Evolutionary conservation across 2,113 vertebrate species (phyloP).

Genomic region (Strigops habroptila): DNA sequence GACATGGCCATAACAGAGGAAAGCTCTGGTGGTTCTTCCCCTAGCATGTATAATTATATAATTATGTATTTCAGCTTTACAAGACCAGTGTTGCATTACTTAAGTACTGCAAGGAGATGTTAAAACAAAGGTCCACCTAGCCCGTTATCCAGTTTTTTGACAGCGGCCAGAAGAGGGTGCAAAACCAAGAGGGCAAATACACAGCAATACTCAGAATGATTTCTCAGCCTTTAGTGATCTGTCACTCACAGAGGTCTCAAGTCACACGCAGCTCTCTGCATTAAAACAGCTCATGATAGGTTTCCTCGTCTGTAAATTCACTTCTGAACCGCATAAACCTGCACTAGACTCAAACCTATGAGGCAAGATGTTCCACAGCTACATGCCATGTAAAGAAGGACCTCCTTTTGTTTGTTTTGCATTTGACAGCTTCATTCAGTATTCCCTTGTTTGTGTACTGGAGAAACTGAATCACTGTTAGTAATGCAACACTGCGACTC

Average conservation of each 20-base stretch:
- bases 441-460: rapidly evolving
- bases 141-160: background rate
- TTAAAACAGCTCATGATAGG: background rate
- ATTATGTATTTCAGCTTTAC: background rate
- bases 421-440: background rate
- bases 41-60: background rate
- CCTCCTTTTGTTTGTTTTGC: background rate
- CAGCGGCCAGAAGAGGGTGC: background rate
- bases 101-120: background rate
- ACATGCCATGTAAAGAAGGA: background rate
- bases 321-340: background rate
- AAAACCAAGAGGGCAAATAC: background rate
- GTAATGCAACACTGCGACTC: background rate
- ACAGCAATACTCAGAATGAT: background rate
- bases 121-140: background rate
- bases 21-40: background rate
- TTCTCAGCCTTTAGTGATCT: background rate
- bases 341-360: background rate
- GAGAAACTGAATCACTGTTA: background rate
- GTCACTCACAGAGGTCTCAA: background rate
- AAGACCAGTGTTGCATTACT: background rate
- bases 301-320: background rate
- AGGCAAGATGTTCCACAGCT: background rate
- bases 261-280: background rate
- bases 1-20: background rate